Percentiles rank a stretch among this genome's conserved stretches.
Conservation (phyloP, 2,113 vertebrate genomes). For the Tiliqua scincoides region DNA sequence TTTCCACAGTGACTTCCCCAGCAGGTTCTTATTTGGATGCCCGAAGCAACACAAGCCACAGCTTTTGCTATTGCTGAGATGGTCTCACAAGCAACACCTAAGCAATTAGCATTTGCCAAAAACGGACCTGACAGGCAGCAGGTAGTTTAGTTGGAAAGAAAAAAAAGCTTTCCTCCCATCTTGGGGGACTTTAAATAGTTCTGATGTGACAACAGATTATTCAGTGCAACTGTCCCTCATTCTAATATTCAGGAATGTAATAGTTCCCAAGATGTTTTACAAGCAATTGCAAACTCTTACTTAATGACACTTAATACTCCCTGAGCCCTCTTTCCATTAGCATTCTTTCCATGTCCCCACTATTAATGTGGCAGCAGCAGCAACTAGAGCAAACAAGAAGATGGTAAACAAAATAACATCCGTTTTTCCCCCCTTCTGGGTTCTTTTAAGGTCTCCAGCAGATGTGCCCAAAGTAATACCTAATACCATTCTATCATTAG, state of each 20-base stretch:
- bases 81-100: not conserved
- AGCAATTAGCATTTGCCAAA: conserved; percentile 21
- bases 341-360: conserved; percentile 58
- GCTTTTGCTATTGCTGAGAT: not conserved
- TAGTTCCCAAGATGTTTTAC: conserved; percentile 31
- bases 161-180: conserved; percentile 40
- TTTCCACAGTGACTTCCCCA: conserved; percentile 13
- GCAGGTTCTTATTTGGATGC: conserved; percentile 7
- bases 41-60: not conserved
- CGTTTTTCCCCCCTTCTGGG: conserved; percentile 26
- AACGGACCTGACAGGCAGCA: not conserved
- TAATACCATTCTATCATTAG: not conserved
- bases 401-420: conserved; percentile 36
- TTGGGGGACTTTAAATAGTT: conserved; percentile 29
- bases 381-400: conserved; percentile 59
- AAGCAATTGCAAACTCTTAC: conserved; percentile 52
- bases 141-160: conserved; percentile 20
- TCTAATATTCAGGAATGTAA: conserved; percentile 34
- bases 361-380: conserved; percentile 61
- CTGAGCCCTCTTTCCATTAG: conserved; percentile 58
- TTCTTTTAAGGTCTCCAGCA: conserved; percentile 11
- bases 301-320: conserved; percentile 54
- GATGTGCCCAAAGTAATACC: not conserved
- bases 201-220: conserved; percentile 29
- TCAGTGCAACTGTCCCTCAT: conserved; percentile 45